These are phyloP conservation scores for Lophotis ruficrista DNA, from an alignment of 2,113 vertebrate genomes.

Conservation along the genomic window DNA sequence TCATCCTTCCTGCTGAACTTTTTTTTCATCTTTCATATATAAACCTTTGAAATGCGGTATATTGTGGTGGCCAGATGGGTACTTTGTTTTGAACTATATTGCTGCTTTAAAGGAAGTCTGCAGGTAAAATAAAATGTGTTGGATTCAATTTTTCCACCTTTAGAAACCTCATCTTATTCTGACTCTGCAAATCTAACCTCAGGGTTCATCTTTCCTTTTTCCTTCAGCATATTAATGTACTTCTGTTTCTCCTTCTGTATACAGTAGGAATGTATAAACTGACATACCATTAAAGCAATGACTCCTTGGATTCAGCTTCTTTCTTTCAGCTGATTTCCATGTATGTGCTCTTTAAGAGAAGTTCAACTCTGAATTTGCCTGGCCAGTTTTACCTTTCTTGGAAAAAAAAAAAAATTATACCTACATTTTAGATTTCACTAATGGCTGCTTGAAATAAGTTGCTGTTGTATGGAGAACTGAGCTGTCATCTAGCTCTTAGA, in stretches of 20 bases:
- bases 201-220: not conserved
- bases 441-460: not conserved
- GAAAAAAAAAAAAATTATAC: not conserved
- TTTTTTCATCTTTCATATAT: not conserved
- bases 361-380: not conserved
- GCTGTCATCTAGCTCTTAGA: not conserved
- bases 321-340: not conserved
- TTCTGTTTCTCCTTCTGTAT: not conserved
- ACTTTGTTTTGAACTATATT: not conserved
- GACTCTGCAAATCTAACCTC: not conserved
- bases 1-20: not conserved
- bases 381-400: not conserved
- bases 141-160: not conserved
- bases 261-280: not conserved
- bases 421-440: not conserved
- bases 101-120: not conserved
- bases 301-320: not conserved
- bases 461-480: not conserved
- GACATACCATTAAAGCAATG: rapidly evolving
- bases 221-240: not conserved
- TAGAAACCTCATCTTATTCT: not conserved
- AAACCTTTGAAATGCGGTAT: not conserved
- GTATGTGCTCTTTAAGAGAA: not conserved
- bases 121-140: not conserved
- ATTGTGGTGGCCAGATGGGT: not conserved